Evolutionary conservation across 2,113 vertebrate genomes (phyloP).

Genomic region (Polypterus bichir): DNA sequence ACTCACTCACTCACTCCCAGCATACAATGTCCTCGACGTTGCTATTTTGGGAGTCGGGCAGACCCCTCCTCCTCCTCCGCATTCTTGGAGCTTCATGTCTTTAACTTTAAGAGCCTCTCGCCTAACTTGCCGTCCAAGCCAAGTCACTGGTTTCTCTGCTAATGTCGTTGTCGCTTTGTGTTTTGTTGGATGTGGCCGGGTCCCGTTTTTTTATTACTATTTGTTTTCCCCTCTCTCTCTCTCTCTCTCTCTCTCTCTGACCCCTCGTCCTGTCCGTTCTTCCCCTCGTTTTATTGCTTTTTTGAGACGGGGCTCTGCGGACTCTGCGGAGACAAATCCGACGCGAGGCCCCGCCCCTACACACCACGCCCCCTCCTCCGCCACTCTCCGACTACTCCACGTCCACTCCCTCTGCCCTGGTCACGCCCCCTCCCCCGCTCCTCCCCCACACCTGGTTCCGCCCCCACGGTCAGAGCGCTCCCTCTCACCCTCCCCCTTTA

Average conservation of each 20-base stretch:
- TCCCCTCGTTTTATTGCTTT: background rate
- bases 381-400: constrained; percentile 18
- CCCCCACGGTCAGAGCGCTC: background rate
- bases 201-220: background rate
- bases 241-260: background rate
- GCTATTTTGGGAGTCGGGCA: too few relatives aligned
- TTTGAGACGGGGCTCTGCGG: background rate
- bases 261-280: background rate
- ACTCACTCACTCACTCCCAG: too few relatives aligned
- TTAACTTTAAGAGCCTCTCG: too few relatives aligned
- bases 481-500: constrained; percentile 19
- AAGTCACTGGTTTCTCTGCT: too few relatives aligned
- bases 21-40: too few relatives aligned
- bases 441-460: constrained; percentile 8
- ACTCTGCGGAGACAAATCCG: too few relatives aligned
- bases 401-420: constrained; percentile 12
- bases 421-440: constrained; percentile 21
- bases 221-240: background rate
- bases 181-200: too few relatives aligned
- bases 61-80: too few relatives aligned
- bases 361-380: background rate
- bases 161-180: too few relatives aligned
- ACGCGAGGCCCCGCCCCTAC: too few relatives aligned
- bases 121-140: too few relatives aligned
- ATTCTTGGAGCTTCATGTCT: too few relatives aligned